Evolutionary conservation across 2,113 vertebrate species (phyloP), one percentile per base, ranked within the genome.

Genomic region (Chionodraco myersi): DNA sequence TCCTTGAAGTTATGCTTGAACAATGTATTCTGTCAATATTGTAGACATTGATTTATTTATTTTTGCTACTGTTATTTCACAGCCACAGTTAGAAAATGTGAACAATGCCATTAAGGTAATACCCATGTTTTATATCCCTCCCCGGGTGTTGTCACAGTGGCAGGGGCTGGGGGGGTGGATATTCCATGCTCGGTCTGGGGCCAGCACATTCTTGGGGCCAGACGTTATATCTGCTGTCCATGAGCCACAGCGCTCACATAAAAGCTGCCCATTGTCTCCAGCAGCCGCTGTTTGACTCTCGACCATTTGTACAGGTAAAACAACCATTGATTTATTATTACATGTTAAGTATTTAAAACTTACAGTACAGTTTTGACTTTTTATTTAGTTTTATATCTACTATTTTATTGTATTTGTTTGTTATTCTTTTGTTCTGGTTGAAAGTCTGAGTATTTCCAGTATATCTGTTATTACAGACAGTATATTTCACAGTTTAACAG

Each of bases 161-260:
- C 70, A 72, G 47, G 53, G 82, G 87, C 81, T 85, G 86, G 90
- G 47, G 53, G 82, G 53, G 86, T 84, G 90, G 85, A 86, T 86
- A 82, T 92, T 89, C 91, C 75, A 86, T 77, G 63, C 77, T 58
- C 82, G 91, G 91, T 56, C 67, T 66, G 8, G 2, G 74, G 91
- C 93, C 93, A 93, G 87, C 65, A 63, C 92, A 94, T 94, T 95
- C 91, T 71, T 92, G 45, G 78, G 85, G 79, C 74, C 90, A 84
- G 82, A 87, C 87, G 72, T 93, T 94, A 93, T 94, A 94, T 93
- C 82, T 93, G 91, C 86, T 84, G 88, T 77, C 80, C 83, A 56
- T 69, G 77, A n/a, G 45, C 76, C 61, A 77, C 71, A 44, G 58
- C 8, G 65, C 87, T 76, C 83, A 49, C 74, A 92, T 92, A 90